Base-by-base conservation (phyloP, 2,113 vertebrate species). In the Psittacara wagleri region DNA sequence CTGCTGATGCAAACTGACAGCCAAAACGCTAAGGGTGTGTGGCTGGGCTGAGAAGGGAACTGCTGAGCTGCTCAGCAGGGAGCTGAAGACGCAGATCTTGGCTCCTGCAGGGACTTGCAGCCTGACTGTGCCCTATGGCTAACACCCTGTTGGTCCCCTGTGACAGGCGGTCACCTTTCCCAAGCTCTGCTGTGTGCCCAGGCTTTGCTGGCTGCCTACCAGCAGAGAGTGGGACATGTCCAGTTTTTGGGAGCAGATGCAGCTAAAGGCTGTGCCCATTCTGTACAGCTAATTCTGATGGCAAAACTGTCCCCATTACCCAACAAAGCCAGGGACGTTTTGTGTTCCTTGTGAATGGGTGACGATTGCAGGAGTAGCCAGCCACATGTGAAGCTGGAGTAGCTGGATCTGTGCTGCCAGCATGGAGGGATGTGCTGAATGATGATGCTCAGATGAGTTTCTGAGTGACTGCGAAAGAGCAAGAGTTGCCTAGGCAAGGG, bases 41-140 rank as follows among this genome's bases (percentile, higher is more conserved):
- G 43, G 57, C 48, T 59, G 0, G 0, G 16, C 41, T 0, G 0
- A 46, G 43, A 76, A 49, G 68, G n/a, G 24, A 69, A 49, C 3
- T 17, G 11, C 80, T 1, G 25, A 86, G 54, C n/a, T 6, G 12
- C 14, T 87, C 75, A 79, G n/a, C 74, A 43, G 70, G 57, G 29
- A 64, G 37, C 31, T 69, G 83, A 31, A 76, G 44, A 23, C 37
- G 2, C 44, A 59, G 44, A n/a, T 11, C 55, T 59, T 16, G 10
- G 80, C 51, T 90, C 33, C 59, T 83, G 68, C 20, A 57, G 72
- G 44, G 54, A 52, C 39, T 68, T 1, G 1, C 46, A 59, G 76
- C 28, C n/a, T 81, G 70, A n/a, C 59, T 68, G 13, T 70, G 29
- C 13, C 44, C 24, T 14, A 13, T 49, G 16, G 46, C 39, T 54